Base-by-base conservation (phyloP, 2,888 invertebrate genomes). In the Argyresthia goedartella region DNA sequence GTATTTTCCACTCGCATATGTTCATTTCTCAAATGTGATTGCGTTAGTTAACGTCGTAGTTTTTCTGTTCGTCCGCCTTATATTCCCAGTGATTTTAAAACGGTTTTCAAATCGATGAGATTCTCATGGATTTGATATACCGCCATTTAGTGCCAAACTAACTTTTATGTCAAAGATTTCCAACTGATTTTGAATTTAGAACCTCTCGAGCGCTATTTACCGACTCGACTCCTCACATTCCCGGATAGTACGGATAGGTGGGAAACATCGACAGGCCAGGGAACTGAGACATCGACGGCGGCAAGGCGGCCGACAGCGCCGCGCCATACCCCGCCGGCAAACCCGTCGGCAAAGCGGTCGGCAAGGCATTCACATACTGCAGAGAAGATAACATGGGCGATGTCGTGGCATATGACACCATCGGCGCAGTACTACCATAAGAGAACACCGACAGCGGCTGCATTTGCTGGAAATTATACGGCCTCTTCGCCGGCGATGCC, bases 361-460 rank as follows among this genome's bases (percentile, higher is more conserved):
- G 72, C 42, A 81, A 52, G 1, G 75, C 71, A 43, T 63, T 78
- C 1, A 69, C 69, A 54, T 81, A 82, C 25, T 25, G 25, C 25
- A 25, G 6, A 2, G 25, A 25, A n/a, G 77, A 68, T 0, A 84
- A 58, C 71, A 81, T 75, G 1, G 76, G 74, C 16, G 65, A 67
- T 0, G 80, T 69, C 42, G 79, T 84, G 1, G 82, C 80, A 57
- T 84, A 85, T 10, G 85, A 76, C 55, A 86, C 81, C n/a, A 84
- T 75, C 0, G 85, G 85, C 0, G 74, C 60, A 0, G 81, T 72
- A 0, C 70, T 73, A 25, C 85, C 88, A 65, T 89, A 89, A n/a
- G 89, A 88, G 13, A 88, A 79, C 47, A 89, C 70, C 0, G 89
- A 88, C 0, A 75, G 68, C 0, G 79, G 79, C 0, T 81, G 65